These are phyloP conservation scores for Oophaga pumilio DNA, from an alignment of 2,113 vertebrate genomes.

Conservation along the genomic window DNA sequence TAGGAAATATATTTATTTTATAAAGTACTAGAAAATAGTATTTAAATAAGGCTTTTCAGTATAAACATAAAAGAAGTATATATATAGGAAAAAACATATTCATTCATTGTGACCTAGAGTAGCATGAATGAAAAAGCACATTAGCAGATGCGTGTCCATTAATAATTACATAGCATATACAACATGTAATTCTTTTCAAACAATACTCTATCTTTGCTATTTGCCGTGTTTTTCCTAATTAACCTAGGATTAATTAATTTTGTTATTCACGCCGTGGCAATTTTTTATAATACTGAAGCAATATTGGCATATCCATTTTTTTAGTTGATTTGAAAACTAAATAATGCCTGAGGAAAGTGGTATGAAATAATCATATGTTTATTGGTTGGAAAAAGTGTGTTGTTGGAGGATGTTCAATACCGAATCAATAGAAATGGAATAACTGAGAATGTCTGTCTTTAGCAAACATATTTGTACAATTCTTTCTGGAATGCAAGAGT, in stretches of 20 bases:
- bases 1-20: no score
- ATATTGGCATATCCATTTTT: slow-evolving; percentile 21
- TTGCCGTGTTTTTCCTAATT: not conserved
- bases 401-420: not conserved
- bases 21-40: not conserved
- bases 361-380: slow-evolving; percentile 43
- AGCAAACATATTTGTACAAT: not conserved
- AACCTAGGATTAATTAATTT: slow-evolving; percentile 39
- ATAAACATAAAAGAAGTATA: not conserved
- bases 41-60: not conserved
- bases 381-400: slow-evolving; percentile 22
- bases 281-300: slow-evolving; percentile 22
- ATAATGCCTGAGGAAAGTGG: slow-evolving; percentile 25
- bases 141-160: not conserved
- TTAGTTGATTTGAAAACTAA: slow-evolving; percentile 20
- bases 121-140: not conserved
- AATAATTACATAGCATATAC: not conserved
- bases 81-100: not conserved
- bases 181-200: slow-evolving; percentile 7
- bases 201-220: not conserved
- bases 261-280: not conserved
- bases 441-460: not conserved
- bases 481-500: not conserved
- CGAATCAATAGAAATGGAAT: slow-evolving; percentile 27
- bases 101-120: not conserved